Percentiles rank a stretch among this genome's conserved stretches.
Conservation (phyloP, 2,113 vertebrate genomes). For the Sigmodon hispidus region DNA sequence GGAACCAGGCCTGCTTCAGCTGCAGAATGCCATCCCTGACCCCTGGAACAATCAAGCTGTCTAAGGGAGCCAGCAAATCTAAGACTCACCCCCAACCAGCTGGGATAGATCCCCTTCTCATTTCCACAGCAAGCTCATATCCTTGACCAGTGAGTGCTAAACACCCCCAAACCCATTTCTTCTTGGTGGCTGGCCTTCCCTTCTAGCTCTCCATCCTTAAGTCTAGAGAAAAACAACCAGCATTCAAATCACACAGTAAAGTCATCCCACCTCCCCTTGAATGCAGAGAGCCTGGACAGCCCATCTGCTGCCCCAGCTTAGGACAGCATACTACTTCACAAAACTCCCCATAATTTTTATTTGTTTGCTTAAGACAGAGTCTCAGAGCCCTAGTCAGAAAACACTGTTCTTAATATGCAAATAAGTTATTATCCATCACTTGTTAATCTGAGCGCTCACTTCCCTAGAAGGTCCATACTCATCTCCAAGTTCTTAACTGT, state of each 20-base stretch:
- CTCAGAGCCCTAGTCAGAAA: background rate
- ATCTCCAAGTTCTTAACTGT: background rate
- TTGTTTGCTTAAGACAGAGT: background rate
- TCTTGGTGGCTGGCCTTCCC: no score
- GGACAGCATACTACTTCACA: no score
- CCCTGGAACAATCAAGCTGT: slow-evolving; percentile 33
- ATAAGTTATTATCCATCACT: background rate
- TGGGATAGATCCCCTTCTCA: slow-evolving; percentile 53
- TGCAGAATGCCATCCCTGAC: slow-evolving; percentile 68
- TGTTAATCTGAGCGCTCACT: background rate
- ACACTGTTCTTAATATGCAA: background rate
- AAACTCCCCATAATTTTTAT: background rate
- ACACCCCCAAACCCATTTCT: background rate
- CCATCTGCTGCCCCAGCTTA: background rate
- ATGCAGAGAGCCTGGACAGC: background rate
- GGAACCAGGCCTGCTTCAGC: slow-evolving; percentile 58
- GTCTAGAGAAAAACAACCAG: background rate
- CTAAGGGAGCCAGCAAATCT: slow-evolving; percentile 63
- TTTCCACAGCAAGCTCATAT: background rate
- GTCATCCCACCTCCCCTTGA: background rate
- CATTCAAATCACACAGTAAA: background rate
- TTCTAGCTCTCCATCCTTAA: background rate
- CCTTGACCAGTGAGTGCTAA: no score
- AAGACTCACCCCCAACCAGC: background rate
- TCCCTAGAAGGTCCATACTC: background rate